Evolutionary conservation across 2,888 invertebrate species (phyloP), one percentile per base, ranked within the genome.

Genomic region (Lepidocyrtoides sp.): DNA sequence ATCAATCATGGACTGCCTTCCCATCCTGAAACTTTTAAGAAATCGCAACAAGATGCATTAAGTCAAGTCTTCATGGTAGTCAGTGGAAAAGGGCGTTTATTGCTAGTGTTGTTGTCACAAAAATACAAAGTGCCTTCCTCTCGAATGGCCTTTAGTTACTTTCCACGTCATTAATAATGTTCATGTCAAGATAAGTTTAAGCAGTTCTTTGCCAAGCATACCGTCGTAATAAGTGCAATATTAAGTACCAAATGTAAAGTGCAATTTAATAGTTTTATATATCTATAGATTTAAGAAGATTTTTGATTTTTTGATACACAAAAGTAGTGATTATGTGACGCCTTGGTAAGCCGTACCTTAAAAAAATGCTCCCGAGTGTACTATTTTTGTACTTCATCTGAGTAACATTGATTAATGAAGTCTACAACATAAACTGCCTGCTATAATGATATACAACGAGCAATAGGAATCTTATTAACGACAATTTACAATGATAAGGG

Each of bases 1-100:
- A 91, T 87, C 82, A 82, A 91, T 87, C 75, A 75, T 63, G 91
- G 91, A 91, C 86, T 87, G 91, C 87, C 91, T 87, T 60, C 91
- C 91, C 87, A 87, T 91, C 87, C 91, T 81, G 84, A 89, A 86
- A 75, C 12, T 48, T 91, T 81, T 82, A 91, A 81, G 63, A 86
- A 86, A 86, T 91, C 91, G 87, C 91, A 91, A 91, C 91, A 79
- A 86, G 85, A 85, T 86, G 85, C 87, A 91, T 82, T 54, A 77
- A 87, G 87, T 91, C 91, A 91, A 92, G 92, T 92, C 92, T 63
- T 83, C 92, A 66, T 92, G 91, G 91, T 91, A 87, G 86, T 86
- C 87, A 91, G 72, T 51, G 87, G 83, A 82, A 77, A 91, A 82
- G 29, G 48, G 57, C 60, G 69, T 81, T 91, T 60, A 48, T 77